These are phyloP conservation scores for Eurypyga helias DNA, from an alignment of 2,113 vertebrate genomes.

Conservation along the genomic window DNA sequence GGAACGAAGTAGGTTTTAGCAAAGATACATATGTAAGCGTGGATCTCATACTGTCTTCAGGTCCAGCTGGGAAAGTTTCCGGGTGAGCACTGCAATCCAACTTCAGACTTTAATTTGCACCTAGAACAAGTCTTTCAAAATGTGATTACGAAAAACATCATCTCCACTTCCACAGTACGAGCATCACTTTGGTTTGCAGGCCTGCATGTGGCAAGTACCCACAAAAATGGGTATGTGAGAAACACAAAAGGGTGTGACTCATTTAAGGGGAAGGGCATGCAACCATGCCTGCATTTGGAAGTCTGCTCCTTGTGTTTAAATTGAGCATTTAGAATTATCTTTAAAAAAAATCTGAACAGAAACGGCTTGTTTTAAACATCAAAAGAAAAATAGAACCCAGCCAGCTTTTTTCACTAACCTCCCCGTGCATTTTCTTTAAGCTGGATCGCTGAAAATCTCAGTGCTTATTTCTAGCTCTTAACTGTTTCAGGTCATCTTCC, in stretches of 20 bases:
- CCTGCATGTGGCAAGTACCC: neutral
- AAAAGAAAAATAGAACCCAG: neutral
- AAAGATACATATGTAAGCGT: neutral
- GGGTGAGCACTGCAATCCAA: neutral
- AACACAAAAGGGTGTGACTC: neutral
- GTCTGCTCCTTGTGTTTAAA: neutral
- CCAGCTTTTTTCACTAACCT: neutral
- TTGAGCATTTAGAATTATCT: neutral
- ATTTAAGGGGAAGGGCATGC: neutral
- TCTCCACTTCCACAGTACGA: fast-evolving
- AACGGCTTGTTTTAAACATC: neutral
- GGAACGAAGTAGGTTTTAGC: neutral
- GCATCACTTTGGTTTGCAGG: neutral
- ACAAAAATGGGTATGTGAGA: neutral
- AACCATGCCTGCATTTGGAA: slow-evolving; percentile 3
- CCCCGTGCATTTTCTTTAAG: neutral
- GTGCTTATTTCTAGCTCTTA: slow-evolving; percentile 11
- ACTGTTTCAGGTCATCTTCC: neutral
- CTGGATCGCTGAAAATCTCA: neutral
- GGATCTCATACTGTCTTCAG: neutral
- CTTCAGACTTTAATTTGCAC: neutral
- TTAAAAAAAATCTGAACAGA: neutral
- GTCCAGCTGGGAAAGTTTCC: neutral
- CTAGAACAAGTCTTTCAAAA: neutral
- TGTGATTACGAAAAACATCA: neutral